Conservation (phyloP, 1,140 invertebrate genomes). For the Drosophila teissieri region DNA sequence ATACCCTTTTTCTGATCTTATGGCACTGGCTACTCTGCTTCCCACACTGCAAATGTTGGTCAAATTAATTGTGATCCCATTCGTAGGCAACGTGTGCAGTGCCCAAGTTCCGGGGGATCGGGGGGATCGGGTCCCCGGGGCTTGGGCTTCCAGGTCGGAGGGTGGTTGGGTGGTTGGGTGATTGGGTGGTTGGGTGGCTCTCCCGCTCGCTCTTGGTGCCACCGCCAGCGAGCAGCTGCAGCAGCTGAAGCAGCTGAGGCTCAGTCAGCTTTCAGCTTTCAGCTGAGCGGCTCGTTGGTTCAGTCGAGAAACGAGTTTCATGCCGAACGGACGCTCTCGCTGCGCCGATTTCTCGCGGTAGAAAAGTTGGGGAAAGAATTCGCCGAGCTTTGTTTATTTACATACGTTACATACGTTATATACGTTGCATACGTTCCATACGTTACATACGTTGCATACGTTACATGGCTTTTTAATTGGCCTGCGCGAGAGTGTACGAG, state of each 20-base stretch:
- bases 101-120: neutral
- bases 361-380: conserved; percentile 51
- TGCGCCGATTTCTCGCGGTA: conserved; percentile 40
- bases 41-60: conserved; percentile 12
- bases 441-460: conserved; percentile 73
- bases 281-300: conserved; percentile 50
- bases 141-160: neutral
- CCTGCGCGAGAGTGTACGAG: conserved; percentile 36
- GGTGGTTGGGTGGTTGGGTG: neutral
- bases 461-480: conserved; percentile 69
- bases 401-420: conserved; percentile 57
- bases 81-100: neutral
- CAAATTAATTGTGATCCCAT: conserved; percentile 45
- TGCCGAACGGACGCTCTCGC: conserved; percentile 69
- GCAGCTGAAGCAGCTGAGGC: conserved; percentile 6
- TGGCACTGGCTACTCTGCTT: too few species aligned
- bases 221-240: conserved; percentile 42
- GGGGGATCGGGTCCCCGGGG: neutral
- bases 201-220: neutral
- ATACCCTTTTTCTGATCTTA: neutral
- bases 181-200: neutral
- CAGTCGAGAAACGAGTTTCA: conserved; percentile 78
- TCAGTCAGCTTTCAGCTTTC: conserved; percentile 36
- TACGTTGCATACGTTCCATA: conserved; percentile 60
- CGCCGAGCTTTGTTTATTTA: conserved; percentile 59